Evolutionary conservation across 2,888 invertebrate genomes (phyloP), one percentile per base, ranked within the genome.

Genomic region (Philaethria dido): DNA sequence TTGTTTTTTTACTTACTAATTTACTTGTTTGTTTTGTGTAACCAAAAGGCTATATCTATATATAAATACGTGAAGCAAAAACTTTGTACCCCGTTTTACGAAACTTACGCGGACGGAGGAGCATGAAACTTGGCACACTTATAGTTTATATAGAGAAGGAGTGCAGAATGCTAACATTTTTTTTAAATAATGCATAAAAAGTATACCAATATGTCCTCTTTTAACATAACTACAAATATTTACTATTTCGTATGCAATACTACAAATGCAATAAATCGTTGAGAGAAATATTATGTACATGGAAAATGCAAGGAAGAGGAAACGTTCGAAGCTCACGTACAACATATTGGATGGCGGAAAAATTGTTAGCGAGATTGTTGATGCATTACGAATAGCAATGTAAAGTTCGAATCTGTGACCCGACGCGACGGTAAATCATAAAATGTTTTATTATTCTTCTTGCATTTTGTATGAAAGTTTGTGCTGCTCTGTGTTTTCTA

Each of bases 281-380:
- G 22, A 39, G 16, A 57, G 57, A 57, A 42, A 57, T 57, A 57
- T 42, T 42, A 57, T 25, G 14, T 42, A 13, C 25, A 42, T 57
- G 22, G 42, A 57, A 57, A 57, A 57, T 42, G 57, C 42, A 22
- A 22, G 57, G 22, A 57, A 57, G 39, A 39, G 42, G 57, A 57
- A 57, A 42, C 55, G 39, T n/a, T 42, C 57, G 42, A 11, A 25
- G 25, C 57, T 25, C 57, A 57, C 57, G 57, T 57, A 57, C 57
- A 25, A 8, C 16, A 22, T 57, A 42, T 42, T 16, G 57, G 57
- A 57, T 57, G 42, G 57, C 42, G 42, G 57, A 57, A 57, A 57
- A 57, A 57, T 57, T 57, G 57, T 57, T 57, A 42, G 22, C 57
- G 11, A 42, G 42, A 57, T 57, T 57, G 57, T 57, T 39, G 57